Percentiles rank a stretch among this genome's conserved stretches.
phyloP scores from a whole-genome alignment of 2,888 invertebrate genomes.

The Seladonia tumulorum region DNA sequence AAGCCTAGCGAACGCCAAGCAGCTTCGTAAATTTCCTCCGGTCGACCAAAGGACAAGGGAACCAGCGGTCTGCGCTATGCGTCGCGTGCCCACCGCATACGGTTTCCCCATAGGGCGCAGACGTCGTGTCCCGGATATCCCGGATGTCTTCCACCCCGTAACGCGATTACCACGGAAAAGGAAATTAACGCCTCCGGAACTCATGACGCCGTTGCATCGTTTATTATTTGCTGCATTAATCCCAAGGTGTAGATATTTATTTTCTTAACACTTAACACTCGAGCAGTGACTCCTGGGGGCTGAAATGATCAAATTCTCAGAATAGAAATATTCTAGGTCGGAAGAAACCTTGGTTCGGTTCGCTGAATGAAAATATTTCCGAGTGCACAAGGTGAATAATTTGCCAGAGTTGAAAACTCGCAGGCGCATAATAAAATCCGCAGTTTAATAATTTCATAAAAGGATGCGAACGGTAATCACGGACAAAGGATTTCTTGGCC shows the following conservation, averaged over 20 bases:
- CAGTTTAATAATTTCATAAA: neutral
- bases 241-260: too few relatives aligned
- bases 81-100: slow-evolving; percentile 12
- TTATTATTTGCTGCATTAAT: too few relatives aligned
- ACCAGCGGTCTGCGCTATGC: neutral
- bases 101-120: slow-evolving; percentile 1
- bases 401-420: too few relatives aligned
- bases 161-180: slow-evolving; percentile 19
- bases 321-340: too few relatives aligned
- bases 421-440: neutral
- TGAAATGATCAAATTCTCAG: too few relatives aligned
- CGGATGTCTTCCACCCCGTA: neutral
- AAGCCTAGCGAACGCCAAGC: neutral
- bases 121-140: slow-evolving; percentile 1
- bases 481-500: neutral
- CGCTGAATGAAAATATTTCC: too few relatives aligned
- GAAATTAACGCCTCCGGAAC: neutral
- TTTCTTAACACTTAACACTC: too few relatives aligned
- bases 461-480: neutral
- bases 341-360: too few relatives aligned
- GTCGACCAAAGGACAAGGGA: slow-evolving; percentile 5
- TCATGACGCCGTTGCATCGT: neutral
- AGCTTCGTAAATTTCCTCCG: slow-evolving; percentile 20
- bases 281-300: too few relatives aligned
- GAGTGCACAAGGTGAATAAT: too few relatives aligned